Base-by-base conservation (phyloP, 2,113 vertebrate genomes). In the Agelaius phoeniceus region DNA sequence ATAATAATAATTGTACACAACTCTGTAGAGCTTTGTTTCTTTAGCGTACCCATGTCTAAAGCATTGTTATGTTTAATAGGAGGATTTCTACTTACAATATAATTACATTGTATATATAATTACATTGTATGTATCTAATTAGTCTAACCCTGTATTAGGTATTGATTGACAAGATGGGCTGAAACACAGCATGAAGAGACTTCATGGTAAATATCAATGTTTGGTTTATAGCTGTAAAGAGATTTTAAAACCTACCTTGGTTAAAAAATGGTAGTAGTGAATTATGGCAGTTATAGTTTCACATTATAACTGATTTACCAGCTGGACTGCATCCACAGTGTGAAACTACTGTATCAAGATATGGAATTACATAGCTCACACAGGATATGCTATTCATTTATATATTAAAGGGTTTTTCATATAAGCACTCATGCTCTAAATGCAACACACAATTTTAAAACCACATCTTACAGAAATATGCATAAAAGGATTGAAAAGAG, bases 141-240 rank as follows among this genome's bases (percentile, higher is more conserved):
- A 96, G 51, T 76, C 33, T 89, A 85, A 88, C 15, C 48, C 11
- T 77, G 52, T 31, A 67, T 91, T 80, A 96, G 48, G 44, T 81
- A 81, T 86, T 92, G 94, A 93, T 55, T 95, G 93, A 91, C 93
- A 95, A 88, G 48, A 90, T 22, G n/a, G 20, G 44, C 61, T 90
- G 51, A 69, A 92, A 77, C 51, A 43, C 5, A 74, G 22, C n/a
- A 71, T 66, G 62, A 91, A 88, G 61, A 94, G 63, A 66, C 15
- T 94, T 93, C 22, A 57, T 62, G 33, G 65, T 90, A 96, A 97
- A 96, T 74, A 94, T 57, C 15, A 83, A 26, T 48, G 19, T 90
- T 88, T 88, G 8, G 5, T 68, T 93, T 59, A 48, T n/a, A 85
- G 33, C 52, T 91, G 44, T 82, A 71, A 82, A 88, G 43, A 88